Percentiles rank a stretch among this genome's conserved stretches.
phyloP scores from a whole-genome alignment of 2,113 vertebrate species.

The Cynocephalus volans region DNA sequence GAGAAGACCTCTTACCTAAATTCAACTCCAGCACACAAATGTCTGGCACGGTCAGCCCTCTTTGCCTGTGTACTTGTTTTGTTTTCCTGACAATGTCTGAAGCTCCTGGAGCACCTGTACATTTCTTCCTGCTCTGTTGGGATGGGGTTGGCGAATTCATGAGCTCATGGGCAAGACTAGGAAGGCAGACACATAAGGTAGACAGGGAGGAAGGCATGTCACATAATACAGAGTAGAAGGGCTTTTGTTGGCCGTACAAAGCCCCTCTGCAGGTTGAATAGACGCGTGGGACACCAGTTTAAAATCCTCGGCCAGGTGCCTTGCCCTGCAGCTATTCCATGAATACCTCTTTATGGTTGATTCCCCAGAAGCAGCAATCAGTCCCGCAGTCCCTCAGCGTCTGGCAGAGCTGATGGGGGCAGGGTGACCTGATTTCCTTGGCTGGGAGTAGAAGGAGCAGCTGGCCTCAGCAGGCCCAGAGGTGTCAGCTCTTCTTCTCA shows the following conservation, averaged over 20 bases:
- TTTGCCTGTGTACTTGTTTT: neutral
- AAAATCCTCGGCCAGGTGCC: neutral
- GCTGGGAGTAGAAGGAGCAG: neutral
- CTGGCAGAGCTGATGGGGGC: neutral
- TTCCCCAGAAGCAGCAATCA: neutral
- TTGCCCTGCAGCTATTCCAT: neutral
- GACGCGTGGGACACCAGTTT: neutral
- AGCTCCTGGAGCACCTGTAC: neutral
- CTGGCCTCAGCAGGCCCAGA: neutral
- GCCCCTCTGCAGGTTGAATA: neutral
- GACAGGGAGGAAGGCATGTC: neutral
- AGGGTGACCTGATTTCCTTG: conserved; percentile 66
- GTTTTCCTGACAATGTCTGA: neutral
- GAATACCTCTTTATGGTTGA: neutral
- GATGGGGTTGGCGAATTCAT: neutral
- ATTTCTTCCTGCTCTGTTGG: neutral
- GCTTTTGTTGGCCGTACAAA: neutral
- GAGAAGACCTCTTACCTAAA: neutral
- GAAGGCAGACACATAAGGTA: neutral
- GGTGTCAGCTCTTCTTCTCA: conserved; percentile 63
- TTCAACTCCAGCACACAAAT: neutral
- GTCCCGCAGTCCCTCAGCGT: neutral
- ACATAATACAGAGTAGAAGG: neutral
- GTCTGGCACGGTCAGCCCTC: neutral
- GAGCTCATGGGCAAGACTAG: neutral